Conservation (phyloP, 2,888 invertebrate genomes). For the Dolichopus griseipennis region DNA sequence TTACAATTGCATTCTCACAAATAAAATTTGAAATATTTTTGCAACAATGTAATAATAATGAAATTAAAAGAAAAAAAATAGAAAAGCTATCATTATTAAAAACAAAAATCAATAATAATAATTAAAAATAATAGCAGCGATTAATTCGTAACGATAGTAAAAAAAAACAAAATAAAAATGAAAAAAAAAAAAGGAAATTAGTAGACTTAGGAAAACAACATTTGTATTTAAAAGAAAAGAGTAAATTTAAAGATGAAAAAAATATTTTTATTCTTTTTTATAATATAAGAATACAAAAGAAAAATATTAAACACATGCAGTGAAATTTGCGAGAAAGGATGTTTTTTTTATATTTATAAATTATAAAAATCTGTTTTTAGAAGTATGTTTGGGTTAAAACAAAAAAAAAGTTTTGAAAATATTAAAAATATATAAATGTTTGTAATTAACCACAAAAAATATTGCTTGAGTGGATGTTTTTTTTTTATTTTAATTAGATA, state of each 20-base stretch:
- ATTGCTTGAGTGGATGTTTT: neutral
- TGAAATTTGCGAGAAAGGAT: constrained; percentile 1
- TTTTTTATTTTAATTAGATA: neutral
- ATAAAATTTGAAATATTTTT: neutral
- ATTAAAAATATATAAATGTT: neutral
- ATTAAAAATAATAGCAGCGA: neutral
- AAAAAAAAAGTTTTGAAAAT: neutral
- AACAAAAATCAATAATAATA: neutral
- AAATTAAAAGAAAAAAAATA: constrained; percentile 14
- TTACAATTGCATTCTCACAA: neutral
- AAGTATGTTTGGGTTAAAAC: constrained; percentile 2
- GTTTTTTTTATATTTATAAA: neutral
- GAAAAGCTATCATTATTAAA: neutral
- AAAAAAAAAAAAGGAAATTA: neutral
- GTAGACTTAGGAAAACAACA: neutral
- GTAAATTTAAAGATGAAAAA: neutral
- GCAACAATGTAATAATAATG: neutral
- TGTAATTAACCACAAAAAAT: constrained; percentile 6
- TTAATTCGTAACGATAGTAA: neutral
- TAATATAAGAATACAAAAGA: neutral
- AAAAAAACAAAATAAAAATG: neutral
- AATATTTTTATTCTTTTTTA: constrained; percentile 1
- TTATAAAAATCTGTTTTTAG: constrained; percentile 1
- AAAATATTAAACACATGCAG: neutral
- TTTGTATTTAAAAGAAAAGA: neutral